Evolutionary conservation across 2,113 vertebrate species (phyloP).

Genomic region (Lanius collurio): DNA sequence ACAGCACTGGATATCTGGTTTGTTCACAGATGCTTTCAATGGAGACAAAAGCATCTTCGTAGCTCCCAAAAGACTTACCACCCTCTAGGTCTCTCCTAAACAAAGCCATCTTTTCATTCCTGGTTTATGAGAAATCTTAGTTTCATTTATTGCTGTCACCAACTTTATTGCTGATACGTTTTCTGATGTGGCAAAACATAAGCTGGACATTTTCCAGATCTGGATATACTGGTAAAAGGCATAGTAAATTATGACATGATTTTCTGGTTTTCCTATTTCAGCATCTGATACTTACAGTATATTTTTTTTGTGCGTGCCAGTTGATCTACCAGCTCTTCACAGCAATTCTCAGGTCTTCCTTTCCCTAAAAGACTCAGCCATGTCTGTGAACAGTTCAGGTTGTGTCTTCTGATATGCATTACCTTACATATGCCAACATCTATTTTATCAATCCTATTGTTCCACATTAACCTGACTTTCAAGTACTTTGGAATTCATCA

Average conservation of each 20-base stretch:
- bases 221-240: background rate
- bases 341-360: background rate
- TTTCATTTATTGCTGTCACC: background rate
- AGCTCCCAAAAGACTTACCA: background rate
- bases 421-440: background rate
- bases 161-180: background rate
- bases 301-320: background rate
- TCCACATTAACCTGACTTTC: background rate
- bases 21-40: background rate
- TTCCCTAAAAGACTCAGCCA: background rate
- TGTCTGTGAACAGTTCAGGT: background rate
- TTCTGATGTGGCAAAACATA: background rate
- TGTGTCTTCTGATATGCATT: background rate
- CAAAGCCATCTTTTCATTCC: background rate
- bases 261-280: background rate
- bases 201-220: background rate
- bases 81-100: background rate
- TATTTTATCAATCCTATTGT: background rate
- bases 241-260: background rate
- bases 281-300: background rate
- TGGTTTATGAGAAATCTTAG: background rate
- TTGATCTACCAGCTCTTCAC: background rate
- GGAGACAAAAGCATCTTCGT: background rate
- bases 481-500: background rate
- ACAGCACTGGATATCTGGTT: accelerated